phyloP scores from a whole-genome alignment of 2,113 vertebrate species.

The Brienomyrus brachyistius region DNA sequence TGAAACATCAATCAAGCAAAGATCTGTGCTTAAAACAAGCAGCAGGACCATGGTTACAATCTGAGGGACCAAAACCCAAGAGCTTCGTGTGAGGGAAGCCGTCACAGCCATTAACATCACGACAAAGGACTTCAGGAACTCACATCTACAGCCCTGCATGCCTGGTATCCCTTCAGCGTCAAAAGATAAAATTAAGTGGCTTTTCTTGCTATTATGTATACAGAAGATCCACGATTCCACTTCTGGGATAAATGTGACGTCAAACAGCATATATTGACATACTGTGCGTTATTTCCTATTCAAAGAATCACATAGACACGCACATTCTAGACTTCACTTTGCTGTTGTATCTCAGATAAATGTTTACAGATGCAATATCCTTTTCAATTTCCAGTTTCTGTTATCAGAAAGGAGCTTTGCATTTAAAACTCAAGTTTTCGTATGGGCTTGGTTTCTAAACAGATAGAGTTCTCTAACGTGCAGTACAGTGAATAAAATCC shows the following conservation, averaged over 20 bases:
- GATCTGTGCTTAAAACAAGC: neutral
- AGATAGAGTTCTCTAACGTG: neutral
- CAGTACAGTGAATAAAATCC: neutral
- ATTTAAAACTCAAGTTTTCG: neutral
- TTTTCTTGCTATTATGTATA: neutral
- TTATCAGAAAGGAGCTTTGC: neutral
- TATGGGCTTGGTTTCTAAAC: neutral
- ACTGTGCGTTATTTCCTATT: neutral
- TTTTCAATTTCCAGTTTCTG: neutral
- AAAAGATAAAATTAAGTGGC: neutral
- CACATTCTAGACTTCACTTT: neutral
- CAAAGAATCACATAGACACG: neutral
- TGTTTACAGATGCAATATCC: constrained; percentile 1
- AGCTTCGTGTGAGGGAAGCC: neutral
- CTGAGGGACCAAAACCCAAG: neutral
- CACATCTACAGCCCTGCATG: neutral
- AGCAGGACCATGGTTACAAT: neutral
- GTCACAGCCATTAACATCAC: neutral
- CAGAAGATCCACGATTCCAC: neutral
- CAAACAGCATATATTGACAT: neutral
- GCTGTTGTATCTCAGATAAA: neutral
- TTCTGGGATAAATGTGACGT: neutral
- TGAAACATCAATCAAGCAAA: neutral
- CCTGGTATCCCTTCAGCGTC: neutral
- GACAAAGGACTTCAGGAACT: neutral